Conservation (phyloP, 2,888 invertebrate species). For the Sarcophaga variegata region DNA sequence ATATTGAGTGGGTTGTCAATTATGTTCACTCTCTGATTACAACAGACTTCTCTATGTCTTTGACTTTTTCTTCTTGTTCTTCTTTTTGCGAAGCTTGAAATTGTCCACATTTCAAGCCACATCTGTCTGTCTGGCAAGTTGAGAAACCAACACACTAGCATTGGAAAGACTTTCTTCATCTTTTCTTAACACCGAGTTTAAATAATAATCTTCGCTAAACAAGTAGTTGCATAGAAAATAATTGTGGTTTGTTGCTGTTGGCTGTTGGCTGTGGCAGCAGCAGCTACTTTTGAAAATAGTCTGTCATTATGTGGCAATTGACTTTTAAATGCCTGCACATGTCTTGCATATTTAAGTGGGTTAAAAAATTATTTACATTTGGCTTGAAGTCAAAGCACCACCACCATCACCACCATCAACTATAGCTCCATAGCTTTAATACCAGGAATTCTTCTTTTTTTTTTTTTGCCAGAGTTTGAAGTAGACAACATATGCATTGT, state of each 20-base stretch:
- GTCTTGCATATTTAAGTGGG: slow-evolving; percentile 67
- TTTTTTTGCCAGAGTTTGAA: not conserved
- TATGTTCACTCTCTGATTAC: slow-evolving; percentile 54
- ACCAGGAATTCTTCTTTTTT: too few relatives aligned
- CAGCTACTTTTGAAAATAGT: slow-evolving; percentile 21
- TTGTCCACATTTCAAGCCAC: too few relatives aligned
- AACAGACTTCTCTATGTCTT: too few relatives aligned
- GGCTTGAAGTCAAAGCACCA: slow-evolving; percentile 16
- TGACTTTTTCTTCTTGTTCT: slow-evolving; percentile 2
- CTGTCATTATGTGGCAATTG: slow-evolving; percentile 68
- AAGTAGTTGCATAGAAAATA: slow-evolving; percentile 40
- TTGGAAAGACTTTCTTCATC: slow-evolving; percentile 42
- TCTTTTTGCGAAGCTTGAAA: too few relatives aligned
- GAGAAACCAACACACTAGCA: too few relatives aligned
- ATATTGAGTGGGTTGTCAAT: slow-evolving; percentile 66
- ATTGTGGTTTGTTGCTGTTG: slow-evolving; percentile 22
- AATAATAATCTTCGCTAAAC: slow-evolving; percentile 42
- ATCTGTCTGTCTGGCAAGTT: too few relatives aligned
- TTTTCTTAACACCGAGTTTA: slow-evolving; percentile 22
- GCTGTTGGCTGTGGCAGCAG: slow-evolving; percentile 15
- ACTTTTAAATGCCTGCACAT: slow-evolving; percentile 68
- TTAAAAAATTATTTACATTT: slow-evolving; percentile 45
- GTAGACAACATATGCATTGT: slow-evolving; percentile 32
- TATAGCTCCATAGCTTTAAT: too few relatives aligned
- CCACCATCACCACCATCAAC: not conserved